A percentile compares a stretch with the other conserved stretches of the same genome.
Evolutionary conservation across 2,888 invertebrate genomes (phyloP).

Genomic region (Mechanitis mazaeus): DNA sequence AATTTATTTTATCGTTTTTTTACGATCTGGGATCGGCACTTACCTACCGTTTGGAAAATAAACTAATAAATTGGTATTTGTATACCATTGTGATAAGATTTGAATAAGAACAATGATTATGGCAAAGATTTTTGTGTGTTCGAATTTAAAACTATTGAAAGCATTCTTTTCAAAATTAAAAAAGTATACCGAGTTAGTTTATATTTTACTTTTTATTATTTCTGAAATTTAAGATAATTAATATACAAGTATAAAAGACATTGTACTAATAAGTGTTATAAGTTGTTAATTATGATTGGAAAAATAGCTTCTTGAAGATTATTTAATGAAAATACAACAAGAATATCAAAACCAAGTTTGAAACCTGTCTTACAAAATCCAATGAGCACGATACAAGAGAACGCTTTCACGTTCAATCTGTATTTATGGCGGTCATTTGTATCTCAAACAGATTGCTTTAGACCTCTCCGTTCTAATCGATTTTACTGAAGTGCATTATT

Average conservation of each 20-base stretch:
- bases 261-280: too few species aligned
- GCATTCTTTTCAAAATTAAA: too few species aligned
- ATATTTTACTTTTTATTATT: too few species aligned
- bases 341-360: conserved; percentile 7
- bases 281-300: too few species aligned
- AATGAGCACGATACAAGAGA: conserved; percentile 31
- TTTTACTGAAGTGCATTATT: conserved; percentile 4
- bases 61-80: conserved; percentile 52
- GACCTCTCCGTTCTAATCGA: conserved; percentile 2
- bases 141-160: too few species aligned
- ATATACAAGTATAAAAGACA: too few species aligned
- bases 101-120: too few species aligned
- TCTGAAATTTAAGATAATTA: too few species aligned
- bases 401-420: conserved; percentile 34
- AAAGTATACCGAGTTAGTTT: too few species aligned
- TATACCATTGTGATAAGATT: conserved; percentile 5
- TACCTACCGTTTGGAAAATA: conserved; percentile 49
- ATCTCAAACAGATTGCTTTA: conserved; percentile 8
- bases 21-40: conserved; percentile 43
- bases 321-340: background rate
- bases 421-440: conserved; percentile 32
- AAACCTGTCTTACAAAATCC: conserved; percentile 19
- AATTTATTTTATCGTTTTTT: conserved; percentile 47
- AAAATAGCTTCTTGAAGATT: background rate
- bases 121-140: too few species aligned